Conservation (phyloP, 1,140 invertebrate genomes). For the Diorhabda elongata region DNA sequence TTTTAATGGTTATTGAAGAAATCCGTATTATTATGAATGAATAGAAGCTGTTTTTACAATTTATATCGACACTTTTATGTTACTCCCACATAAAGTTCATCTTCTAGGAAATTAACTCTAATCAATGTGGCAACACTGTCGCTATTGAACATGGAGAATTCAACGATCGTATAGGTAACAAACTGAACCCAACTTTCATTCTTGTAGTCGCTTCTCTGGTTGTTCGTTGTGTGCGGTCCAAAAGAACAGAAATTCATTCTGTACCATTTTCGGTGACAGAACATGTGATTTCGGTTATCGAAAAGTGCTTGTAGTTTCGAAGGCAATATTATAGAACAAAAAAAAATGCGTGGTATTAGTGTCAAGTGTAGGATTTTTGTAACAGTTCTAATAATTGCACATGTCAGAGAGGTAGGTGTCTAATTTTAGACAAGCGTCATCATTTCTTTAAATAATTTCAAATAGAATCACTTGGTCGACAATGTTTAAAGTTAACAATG, state of each 20-base stretch:
- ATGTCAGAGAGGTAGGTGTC: neutral
- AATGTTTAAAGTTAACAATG: too few species aligned
- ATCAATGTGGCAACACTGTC: neutral
- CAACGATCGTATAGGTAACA: neutral
- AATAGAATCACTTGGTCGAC: too few species aligned
- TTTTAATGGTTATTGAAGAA: too few species aligned
- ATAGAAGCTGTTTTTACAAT: too few species aligned
- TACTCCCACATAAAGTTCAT: too few species aligned
- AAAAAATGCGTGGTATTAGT: neutral
- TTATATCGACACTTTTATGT: too few species aligned
- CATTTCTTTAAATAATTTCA: too few species aligned
- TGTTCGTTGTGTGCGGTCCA: neutral
- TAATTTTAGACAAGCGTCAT: neutral
- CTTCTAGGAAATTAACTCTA: too few species aligned
- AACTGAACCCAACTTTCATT: neutral
- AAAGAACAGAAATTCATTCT: neutral
- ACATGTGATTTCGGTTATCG: neutral
- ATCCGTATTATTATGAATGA: too few species aligned
- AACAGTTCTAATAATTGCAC: neutral
- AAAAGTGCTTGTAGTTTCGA: neutral
- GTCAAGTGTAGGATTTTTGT: neutral
- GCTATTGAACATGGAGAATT: neutral
- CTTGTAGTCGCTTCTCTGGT: neutral
- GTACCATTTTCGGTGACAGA: neutral
- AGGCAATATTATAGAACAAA: neutral